These are phyloP conservation scores for Theristicus caerulescens DNA, from an alignment of 2,113 vertebrate species.

Conservation along the genomic window DNA sequence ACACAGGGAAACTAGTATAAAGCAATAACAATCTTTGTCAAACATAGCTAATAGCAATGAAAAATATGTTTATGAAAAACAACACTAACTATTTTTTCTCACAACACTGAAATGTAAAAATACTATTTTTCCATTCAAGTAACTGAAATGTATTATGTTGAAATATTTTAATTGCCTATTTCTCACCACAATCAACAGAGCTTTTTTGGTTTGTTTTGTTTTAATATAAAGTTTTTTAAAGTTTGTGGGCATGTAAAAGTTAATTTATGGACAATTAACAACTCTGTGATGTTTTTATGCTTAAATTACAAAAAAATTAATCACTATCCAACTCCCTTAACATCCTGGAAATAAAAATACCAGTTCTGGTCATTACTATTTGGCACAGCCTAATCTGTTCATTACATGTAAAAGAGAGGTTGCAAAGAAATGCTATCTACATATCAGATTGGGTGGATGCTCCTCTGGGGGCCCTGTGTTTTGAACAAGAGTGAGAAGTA, in stretches of 20 bases:
- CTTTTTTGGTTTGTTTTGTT: neutral
- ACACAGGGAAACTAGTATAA: neutral
- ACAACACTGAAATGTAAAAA: neutral
- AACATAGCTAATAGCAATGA: neutral
- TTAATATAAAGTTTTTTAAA: neutral
- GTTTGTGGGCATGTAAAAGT: neutral
- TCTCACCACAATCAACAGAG: neutral
- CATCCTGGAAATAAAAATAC: neutral
- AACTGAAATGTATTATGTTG: neutral
- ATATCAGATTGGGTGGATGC: neutral
- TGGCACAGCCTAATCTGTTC: neutral
- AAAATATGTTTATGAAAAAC: neutral
- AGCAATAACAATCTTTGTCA: neutral
- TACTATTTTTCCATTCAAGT: neutral
- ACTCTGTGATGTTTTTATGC: neutral
- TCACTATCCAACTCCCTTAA: neutral
- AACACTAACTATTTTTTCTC: neutral
- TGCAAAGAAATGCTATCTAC: neutral
- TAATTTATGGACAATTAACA: neutral
- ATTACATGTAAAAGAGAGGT: neutral
- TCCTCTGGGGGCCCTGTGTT: neutral
- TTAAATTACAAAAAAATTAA: neutral
- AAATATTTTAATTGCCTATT: neutral
- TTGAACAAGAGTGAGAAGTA: neutral
- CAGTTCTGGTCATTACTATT: neutral